phyloP scores from a whole-genome alignment of 23 tunicate species.

The Trididemnum clinides region DNA sequence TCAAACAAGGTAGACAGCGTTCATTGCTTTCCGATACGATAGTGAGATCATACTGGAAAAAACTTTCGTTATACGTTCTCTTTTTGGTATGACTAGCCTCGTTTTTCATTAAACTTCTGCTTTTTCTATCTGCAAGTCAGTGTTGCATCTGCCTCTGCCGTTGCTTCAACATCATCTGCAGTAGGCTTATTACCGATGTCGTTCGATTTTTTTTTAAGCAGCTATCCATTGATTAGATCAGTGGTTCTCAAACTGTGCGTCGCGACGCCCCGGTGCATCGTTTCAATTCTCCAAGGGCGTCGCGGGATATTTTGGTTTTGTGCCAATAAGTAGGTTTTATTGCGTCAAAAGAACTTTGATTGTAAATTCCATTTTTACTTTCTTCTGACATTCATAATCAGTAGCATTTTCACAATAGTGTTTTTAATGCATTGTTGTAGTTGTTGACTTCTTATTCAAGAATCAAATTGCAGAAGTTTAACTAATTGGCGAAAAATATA shows the following conservation, averaged over 20 bases:
- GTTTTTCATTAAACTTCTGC: conserved; percentile 37
- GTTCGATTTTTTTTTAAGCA: conserved; percentile 32
- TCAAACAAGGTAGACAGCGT: conserved; percentile 66
- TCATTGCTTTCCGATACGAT: conserved; percentile 42
- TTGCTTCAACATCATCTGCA: conserved; percentile 45
- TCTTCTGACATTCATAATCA: no score
- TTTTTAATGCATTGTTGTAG: no score
- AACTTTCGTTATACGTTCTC: conserved; percentile 54
- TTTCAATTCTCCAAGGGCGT: not conserved
- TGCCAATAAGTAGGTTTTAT: no score
- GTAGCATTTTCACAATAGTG: no score
- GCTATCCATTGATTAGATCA: conserved; percentile 13
- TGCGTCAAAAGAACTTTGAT: no score
- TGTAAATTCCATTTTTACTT: no score
- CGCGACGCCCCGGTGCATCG: not conserved
- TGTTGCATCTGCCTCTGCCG: conserved; percentile 31
- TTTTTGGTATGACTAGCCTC: conserved; percentile 21
- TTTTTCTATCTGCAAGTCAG: conserved; percentile 21
- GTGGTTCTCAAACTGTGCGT: not conserved
- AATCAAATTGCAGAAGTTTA: no score
- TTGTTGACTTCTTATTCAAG: no score
- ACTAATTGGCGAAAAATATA: no score
- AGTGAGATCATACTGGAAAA: conserved; percentile 49
- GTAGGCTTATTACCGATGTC: conserved; percentile 32
- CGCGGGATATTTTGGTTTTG: not conserved